A percentile compares a stretch with the other conserved stretches of the same genome.
Evolutionary conservation across 2,888 invertebrate genomes (phyloP).

Genomic region (Mactromeris polynyma): DNA sequence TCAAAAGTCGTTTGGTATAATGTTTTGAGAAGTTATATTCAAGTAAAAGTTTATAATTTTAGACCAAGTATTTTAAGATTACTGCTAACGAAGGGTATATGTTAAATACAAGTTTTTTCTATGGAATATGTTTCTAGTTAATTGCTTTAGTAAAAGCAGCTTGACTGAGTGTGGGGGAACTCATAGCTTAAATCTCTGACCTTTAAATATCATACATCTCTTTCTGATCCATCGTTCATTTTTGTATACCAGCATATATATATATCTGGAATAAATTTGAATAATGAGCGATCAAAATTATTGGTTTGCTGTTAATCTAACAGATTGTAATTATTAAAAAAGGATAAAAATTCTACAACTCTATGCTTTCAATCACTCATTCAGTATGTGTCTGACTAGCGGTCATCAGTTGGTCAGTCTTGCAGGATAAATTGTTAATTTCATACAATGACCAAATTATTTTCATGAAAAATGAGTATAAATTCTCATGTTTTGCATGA

Average conservation of each 20-base stretch:
- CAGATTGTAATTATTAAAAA: too few species aligned
- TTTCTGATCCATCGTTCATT: too few species aligned
- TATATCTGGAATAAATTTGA: too few species aligned
- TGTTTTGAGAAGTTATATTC: too few species aligned
- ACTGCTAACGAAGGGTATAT: neutral
- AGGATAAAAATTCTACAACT: too few species aligned
- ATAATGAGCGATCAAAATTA: too few species aligned
- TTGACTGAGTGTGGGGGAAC: neutral
- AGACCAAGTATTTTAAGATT: conserved; percentile 27
- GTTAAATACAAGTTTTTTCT: neutral
- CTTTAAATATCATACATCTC: neutral
- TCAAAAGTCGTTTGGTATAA: too few species aligned
- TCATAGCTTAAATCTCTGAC: neutral
- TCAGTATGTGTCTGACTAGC: neutral
- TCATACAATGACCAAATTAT: neutral
- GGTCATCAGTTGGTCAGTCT: conserved; percentile 12
- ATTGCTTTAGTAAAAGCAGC: conserved; percentile 7
- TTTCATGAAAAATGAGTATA: too few species aligned
- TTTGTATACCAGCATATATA: too few species aligned
- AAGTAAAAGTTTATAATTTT: neutral
- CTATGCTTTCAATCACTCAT: too few species aligned
- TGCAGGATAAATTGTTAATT: neutral
- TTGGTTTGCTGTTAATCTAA: too few species aligned
- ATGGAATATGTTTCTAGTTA: neutral
- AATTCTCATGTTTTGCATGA: too few species aligned